Conservation (phyloP, 2,113 vertebrate genomes). For the Upupa epops region DNA sequence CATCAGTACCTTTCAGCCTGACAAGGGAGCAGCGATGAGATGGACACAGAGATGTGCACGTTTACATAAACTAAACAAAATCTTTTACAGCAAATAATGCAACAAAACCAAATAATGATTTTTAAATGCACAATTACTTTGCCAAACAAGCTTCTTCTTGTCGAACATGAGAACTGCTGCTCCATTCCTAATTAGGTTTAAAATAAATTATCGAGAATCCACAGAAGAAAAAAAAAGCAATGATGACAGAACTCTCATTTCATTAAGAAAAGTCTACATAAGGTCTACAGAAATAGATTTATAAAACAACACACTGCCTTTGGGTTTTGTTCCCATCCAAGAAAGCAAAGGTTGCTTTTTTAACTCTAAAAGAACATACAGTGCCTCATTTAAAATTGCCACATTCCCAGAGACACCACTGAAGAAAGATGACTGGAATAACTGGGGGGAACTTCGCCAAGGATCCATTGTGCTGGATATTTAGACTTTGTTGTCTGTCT, state of each 20-base stretch:
- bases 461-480: not conserved
- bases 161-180: not conserved
- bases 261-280: not conserved
- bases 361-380: not conserved
- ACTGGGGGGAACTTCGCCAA: not conserved
- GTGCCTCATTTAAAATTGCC: not conserved
- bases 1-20: not conserved
- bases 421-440: not conserved
- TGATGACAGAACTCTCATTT: not conserved
- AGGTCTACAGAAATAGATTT: not conserved
- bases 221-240: not conserved
- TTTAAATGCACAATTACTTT: not conserved
- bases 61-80: not conserved
- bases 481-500: not conserved
- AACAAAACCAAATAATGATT: not conserved
- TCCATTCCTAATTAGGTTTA: not conserved
- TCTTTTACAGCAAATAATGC: not conserved
- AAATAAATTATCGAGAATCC: not conserved
- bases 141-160: not conserved
- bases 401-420: not conserved
- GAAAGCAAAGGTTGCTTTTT: not conserved
- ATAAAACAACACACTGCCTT: not conserved
- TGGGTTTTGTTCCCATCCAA: not conserved
- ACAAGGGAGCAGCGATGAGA: not conserved
- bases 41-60: not conserved